phyloP scores from a whole-genome alignment of 2,797 vertebrate species.

The Malurus splendens region DNA sequence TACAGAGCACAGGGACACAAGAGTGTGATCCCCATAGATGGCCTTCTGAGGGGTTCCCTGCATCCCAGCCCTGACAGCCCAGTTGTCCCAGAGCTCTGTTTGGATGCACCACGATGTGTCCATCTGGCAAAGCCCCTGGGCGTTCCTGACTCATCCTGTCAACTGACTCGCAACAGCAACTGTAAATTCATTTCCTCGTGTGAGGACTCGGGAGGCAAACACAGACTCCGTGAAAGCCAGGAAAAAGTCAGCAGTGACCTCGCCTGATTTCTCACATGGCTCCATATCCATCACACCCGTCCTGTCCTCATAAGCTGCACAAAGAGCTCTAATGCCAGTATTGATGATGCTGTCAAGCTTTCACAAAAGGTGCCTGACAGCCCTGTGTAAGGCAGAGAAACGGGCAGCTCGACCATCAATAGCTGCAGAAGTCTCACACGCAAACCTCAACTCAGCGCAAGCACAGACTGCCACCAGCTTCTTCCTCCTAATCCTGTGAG shows the following conservation, averaged over 20 bases:
- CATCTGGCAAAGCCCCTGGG: background rate
- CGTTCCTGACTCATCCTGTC: background rate
- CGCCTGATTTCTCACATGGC: background rate
- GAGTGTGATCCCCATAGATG: fast-evolving
- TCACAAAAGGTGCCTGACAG: constrained; percentile 17
- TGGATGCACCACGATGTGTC: fast-evolving
- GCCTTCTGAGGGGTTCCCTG: background rate
- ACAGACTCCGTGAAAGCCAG: background rate
- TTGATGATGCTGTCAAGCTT: constrained; percentile 30
- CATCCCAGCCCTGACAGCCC: background rate
- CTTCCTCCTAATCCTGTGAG: background rate
- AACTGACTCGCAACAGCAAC: background rate
- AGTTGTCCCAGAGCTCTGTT: fast-evolving
- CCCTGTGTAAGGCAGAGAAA: background rate
- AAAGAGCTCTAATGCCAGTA: constrained; percentile 2
- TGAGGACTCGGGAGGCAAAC: background rate
- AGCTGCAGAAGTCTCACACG: background rate
- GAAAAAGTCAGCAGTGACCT: background rate
- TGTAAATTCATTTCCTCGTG: background rate
- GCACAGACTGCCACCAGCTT: background rate
- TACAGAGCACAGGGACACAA: fast-evolving
- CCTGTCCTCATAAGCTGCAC: background rate
- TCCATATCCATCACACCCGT: background rate
- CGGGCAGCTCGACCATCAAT: background rate
- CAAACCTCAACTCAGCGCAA: background rate